Evolutionary conservation across 2,113 vertebrate species (phyloP).

Genomic region (Chlorodrepanis virens): DNA sequence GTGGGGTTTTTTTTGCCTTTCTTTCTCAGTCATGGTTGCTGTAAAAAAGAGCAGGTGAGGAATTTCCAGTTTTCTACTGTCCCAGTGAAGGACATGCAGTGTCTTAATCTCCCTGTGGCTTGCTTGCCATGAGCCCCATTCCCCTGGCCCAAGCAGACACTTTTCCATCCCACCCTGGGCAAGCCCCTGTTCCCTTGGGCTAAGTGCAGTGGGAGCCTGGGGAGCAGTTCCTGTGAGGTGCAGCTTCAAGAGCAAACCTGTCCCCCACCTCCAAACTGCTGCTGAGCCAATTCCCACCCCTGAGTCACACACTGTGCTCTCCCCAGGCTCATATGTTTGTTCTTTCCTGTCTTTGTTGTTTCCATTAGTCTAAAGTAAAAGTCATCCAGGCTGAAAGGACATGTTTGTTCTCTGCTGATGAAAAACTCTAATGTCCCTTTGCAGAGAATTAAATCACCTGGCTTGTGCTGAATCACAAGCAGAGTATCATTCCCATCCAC

Average conservation of each 20-base stretch:
- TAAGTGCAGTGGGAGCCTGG: neutral
- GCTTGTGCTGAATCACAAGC: neutral
- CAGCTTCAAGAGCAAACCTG: neutral
- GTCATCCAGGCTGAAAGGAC: constrained; percentile 5
- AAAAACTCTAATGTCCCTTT: neutral
- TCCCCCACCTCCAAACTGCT: neutral
- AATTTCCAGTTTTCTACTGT: neutral
- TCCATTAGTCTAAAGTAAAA: constrained; percentile 16
- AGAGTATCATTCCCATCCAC: neutral
- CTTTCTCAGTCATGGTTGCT: neutral
- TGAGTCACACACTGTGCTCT: neutral
- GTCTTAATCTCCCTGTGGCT: neutral
- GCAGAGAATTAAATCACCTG: neutral
- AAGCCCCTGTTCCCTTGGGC: neutral
- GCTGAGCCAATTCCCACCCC: fast-evolving
- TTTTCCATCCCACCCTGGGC: neutral
- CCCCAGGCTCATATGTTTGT: neutral
- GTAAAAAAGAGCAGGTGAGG: neutral
- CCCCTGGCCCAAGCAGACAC: neutral
- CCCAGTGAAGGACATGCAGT: neutral
- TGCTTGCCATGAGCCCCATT: neutral
- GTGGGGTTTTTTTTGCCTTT: neutral
- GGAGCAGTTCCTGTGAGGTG: neutral
- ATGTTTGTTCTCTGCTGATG: neutral
- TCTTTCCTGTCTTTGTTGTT: neutral